Evolutionary conservation across 2,888 invertebrate genomes (phyloP).

Genomic region (Tiphia femorata): DNA sequence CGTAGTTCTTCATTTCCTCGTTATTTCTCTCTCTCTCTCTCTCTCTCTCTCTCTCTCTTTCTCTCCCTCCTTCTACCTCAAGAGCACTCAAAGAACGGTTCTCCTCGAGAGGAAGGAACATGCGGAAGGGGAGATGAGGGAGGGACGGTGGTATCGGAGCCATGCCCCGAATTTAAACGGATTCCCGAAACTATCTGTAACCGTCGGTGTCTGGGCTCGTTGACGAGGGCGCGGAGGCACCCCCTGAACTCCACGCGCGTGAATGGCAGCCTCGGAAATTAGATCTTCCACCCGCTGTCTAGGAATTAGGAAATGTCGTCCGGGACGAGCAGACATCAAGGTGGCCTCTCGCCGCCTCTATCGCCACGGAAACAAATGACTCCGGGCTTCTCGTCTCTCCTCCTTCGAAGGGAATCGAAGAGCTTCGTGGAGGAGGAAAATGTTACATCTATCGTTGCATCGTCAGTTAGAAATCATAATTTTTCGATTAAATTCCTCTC

Average conservation of each 20-base stretch:
- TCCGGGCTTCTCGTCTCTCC: slow-evolving; percentile 22
- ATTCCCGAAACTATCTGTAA: slow-evolving; percentile 47
- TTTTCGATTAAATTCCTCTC: too few relatives aligned
- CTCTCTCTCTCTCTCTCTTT: too few relatives aligned
- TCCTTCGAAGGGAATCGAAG: too few relatives aligned
- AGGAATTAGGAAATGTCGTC: slow-evolving; percentile 52
- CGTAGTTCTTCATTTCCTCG: too few relatives aligned
- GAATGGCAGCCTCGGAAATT: slow-evolving; percentile 58
- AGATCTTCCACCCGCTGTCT: slow-evolving; percentile 54
- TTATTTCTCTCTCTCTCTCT: too few relatives aligned
- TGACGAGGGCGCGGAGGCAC: slow-evolving; percentile 37
- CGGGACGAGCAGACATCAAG: slow-evolving; percentile 33
- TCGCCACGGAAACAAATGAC: slow-evolving; percentile 38
- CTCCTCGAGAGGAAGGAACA: too few relatives aligned
- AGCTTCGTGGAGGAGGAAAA: too few relatives aligned
- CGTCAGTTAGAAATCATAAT: too few relatives aligned
- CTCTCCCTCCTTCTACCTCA: too few relatives aligned
- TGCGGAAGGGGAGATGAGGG: neutral
- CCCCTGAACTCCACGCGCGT: slow-evolving; percentile 24
- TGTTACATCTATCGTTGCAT: too few relatives aligned
- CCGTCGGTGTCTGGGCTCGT: slow-evolving; percentile 36
- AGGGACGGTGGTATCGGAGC: slow-evolving; percentile 22
- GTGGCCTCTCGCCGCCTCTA: slow-evolving; percentile 8
- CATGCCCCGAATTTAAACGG: slow-evolving; percentile 42
- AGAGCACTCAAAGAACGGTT: too few relatives aligned